These are phyloP conservation scores for Drosophila anomelani DNA, from an alignment of 2,888 invertebrate species.

Conservation along the genomic window DNA sequence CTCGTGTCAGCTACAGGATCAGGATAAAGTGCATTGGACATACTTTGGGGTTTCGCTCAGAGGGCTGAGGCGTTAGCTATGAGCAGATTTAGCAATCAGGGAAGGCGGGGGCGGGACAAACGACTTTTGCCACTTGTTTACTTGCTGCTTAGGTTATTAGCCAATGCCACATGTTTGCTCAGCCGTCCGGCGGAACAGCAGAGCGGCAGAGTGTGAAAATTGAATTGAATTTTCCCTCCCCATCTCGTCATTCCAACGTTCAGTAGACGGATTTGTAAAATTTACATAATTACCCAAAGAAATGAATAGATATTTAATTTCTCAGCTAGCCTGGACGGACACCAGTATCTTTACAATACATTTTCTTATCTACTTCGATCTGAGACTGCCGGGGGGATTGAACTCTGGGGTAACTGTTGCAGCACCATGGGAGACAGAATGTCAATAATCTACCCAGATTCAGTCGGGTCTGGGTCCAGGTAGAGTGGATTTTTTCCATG, in stretches of 20 bases:
- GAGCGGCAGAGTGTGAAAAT: conserved; percentile 67
- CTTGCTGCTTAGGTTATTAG: conserved; percentile 76
- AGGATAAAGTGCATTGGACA: conserved; percentile 56
- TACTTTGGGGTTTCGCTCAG: conserved; percentile 33
- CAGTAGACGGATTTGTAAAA: conserved; percentile 24
- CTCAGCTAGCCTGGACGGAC: conserved; percentile 39
- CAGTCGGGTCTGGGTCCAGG: conserved; percentile 18
- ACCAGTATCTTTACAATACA: conserved; percentile 54
- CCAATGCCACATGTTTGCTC: conserved; percentile 68
- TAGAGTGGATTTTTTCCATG: conserved; percentile 17
- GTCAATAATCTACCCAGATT: conserved; percentile 33
- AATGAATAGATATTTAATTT: conserved; percentile 58
- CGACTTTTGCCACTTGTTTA: conserved; percentile 59
- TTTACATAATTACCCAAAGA: conserved; percentile 63
- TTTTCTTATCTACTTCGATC: conserved; percentile 57
- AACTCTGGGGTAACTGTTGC: conserved; percentile 28
- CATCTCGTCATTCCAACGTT: neutral
- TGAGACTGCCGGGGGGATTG: conserved; percentile 30
- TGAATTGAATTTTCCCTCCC: conserved; percentile 28
- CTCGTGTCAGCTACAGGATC: conserved; percentile 47
- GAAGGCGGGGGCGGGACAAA: conserved; percentile 7
- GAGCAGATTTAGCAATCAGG: conserved; percentile 18
- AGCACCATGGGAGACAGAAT: conserved; percentile 36
- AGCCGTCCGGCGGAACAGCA: conserved; percentile 15
- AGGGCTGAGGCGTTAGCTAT: neutral